Evolutionary conservation across 2,113 vertebrate genomes (phyloP).

Genomic region (Pachypanchax playfairii): DNA sequence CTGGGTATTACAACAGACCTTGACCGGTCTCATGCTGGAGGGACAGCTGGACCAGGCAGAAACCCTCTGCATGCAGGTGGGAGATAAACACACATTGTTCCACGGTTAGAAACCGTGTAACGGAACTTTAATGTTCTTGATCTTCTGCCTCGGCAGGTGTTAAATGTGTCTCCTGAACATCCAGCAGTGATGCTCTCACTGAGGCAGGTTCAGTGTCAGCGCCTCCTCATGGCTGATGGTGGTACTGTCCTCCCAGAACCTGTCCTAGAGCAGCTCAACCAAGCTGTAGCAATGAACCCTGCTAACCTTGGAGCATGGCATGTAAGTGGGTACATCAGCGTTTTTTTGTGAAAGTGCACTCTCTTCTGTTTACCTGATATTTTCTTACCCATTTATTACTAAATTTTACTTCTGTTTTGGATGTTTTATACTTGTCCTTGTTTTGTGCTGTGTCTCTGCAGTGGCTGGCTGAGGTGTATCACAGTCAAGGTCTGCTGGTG

Average conservation of each 20-base stretch:
- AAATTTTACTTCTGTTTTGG: not conserved
- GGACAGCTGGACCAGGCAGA: slow-evolving; percentile 87
- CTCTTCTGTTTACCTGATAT: not conserved
- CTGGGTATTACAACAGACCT: slow-evolving; percentile 91
- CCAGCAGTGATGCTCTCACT: slow-evolving; percentile 85
- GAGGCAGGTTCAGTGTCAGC: slow-evolving; percentile 91
- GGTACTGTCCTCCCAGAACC: slow-evolving; percentile 81
- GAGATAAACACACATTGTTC: not conserved
- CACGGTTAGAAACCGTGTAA: not conserved
- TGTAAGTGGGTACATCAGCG: slow-evolving; percentile 72
- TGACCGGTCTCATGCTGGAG: slow-evolving; percentile 82
- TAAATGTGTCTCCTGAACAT: slow-evolving; percentile 85
- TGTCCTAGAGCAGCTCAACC: slow-evolving; percentile 86
- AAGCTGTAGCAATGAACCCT: slow-evolving; percentile 84
- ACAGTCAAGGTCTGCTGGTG: slow-evolving; percentile 87
- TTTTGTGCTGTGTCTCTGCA: slow-evolving; percentile 40
- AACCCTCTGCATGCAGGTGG: slow-evolving; percentile 89
- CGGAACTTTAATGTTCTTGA: not conserved
- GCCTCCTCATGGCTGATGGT: slow-evolving; percentile 79
- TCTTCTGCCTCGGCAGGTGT: slow-evolving; percentile 74
- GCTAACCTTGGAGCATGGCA: slow-evolving; percentile 91
- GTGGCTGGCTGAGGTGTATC: slow-evolving; percentile 93
- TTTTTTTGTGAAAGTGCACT: not conserved
- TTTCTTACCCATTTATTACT: too few relatives aligned
- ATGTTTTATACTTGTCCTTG: not conserved